phyloP scores from a whole-genome alignment of 2,888 invertebrate species.

The Diabrotica balteata region DNA sequence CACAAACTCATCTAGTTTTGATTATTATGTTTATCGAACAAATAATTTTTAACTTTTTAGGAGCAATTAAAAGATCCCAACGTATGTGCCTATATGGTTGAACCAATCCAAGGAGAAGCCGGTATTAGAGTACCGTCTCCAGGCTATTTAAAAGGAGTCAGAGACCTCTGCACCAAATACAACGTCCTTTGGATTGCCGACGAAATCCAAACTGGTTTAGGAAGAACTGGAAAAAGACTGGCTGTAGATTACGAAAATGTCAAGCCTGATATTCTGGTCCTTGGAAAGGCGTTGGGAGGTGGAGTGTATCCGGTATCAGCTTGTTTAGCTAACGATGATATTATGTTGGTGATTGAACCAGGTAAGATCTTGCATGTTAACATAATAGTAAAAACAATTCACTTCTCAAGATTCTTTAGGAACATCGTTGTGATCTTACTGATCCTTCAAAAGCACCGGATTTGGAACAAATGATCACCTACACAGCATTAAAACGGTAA shows the following conservation, averaged over 20 bases:
- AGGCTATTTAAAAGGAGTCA: conserved; percentile 75
- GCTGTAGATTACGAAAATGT: conserved; percentile 78
- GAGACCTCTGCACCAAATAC: conserved; percentile 76
- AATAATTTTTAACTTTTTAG: conserved; percentile 51
- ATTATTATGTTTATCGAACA: too few relatives aligned
- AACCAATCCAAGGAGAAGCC: conserved; percentile 88
- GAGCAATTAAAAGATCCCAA: conserved; percentile 69
- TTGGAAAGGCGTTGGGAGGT: conserved; percentile 84
- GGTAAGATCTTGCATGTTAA: conserved; percentile 61
- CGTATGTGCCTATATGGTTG: conserved; percentile 84
- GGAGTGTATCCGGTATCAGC: conserved; percentile 79
- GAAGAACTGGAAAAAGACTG: conserved; percentile 77
- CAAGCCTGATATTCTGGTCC: conserved; percentile 76
- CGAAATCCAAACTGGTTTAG: conserved; percentile 84
- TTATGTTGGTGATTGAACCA: conserved; percentile 76
- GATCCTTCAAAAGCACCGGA: too few relatives aligned
- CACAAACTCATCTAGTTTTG: too few relatives aligned
- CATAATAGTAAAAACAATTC: too few relatives aligned
- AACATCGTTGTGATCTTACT: too few relatives aligned
- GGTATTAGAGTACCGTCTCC: conserved; percentile 78
- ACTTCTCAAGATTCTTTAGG: too few relatives aligned
- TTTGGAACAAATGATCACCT: too few relatives aligned
- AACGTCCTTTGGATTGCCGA: conserved; percentile 85
- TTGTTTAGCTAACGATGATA: conserved; percentile 72
- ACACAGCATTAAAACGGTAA: too few relatives aligned